phyloP scores from a whole-genome alignment of 2,888 invertebrate species.

The Mermis nigrescens region DNA sequence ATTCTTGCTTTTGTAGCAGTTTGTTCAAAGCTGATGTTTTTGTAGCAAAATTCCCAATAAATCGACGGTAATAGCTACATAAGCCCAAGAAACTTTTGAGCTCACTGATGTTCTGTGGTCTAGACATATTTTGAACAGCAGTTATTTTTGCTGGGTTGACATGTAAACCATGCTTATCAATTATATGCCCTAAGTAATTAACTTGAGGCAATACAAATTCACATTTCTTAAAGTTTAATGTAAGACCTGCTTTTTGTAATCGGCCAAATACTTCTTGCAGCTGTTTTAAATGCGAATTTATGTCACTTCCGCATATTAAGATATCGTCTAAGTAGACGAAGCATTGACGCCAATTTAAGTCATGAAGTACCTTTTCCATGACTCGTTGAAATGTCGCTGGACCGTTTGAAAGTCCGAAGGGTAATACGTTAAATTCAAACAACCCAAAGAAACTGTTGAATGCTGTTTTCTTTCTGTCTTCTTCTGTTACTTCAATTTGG shows the following conservation, averaged over 20 bases:
- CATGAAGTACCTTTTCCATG: constrained; percentile 17
- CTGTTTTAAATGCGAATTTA: constrained; percentile 15
- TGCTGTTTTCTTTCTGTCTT: constrained; percentile 17
- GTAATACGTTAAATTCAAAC: constrained; percentile 21
- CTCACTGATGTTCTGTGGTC: constrained; percentile 16
- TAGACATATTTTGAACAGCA: constrained; percentile 19
- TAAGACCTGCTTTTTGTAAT: constrained; percentile 12
- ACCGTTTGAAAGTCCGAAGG: constrained; percentile 20
- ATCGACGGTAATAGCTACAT: constrained; percentile 26
- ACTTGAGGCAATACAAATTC: constrained; percentile 13
- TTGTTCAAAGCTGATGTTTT: constrained; percentile 8
- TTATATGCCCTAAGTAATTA: constrained; percentile 27
- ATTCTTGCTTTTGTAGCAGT: not conserved
- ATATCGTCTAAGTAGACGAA: constrained; percentile 21
- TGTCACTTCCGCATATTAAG: constrained; percentile 15
- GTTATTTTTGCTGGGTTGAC: constrained; percentile 21
- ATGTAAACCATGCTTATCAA: constrained; percentile 21
- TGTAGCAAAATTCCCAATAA: constrained; percentile 12
- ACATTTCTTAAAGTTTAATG: constrained; percentile 24
- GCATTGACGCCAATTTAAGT: constrained; percentile 14
- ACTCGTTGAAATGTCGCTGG: constrained; percentile 18
- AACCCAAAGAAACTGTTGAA: constrained; percentile 17
- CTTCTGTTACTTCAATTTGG: constrained; percentile 14
- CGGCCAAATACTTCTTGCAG: constrained; percentile 16
- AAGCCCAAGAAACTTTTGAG: constrained; percentile 22